Conservation (phyloP, 2,113 vertebrate genomes). For the Anthoscopus minutus region DNA sequence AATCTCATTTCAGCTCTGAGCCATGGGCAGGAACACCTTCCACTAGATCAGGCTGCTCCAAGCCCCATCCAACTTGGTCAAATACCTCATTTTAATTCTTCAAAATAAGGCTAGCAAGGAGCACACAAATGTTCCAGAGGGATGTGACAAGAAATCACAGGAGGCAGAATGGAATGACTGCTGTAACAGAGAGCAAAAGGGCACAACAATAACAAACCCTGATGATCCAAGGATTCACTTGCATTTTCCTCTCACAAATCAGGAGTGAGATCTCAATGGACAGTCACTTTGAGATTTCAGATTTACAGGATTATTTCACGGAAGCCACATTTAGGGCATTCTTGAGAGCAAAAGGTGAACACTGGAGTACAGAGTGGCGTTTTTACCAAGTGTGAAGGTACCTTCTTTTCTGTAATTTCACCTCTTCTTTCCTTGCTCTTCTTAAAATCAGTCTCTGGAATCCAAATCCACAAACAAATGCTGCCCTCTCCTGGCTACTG, state of each 20-base stretch:
- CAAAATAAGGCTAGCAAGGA: background rate
- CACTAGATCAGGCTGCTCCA: background rate
- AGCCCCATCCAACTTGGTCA: background rate
- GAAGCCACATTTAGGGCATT: background rate
- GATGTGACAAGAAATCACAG: background rate
- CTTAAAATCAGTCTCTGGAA: background rate
- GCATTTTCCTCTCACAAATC: background rate
- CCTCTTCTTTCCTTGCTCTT: background rate
- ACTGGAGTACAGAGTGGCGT: background rate
- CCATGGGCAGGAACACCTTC: background rate
- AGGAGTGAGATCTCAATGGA: background rate
- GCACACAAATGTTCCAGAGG: background rate
- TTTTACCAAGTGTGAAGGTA: background rate
- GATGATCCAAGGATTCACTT: background rate
- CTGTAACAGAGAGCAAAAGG: background rate
- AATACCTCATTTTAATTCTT: background rate
- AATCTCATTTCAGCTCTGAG: background rate
- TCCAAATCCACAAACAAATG: conserved; percentile 13
- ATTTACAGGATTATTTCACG: background rate
- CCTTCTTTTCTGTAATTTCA: background rate
- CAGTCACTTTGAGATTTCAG: background rate
- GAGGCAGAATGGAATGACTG: background rate
- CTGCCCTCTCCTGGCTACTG: conserved; percentile 66
- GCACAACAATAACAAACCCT: background rate
- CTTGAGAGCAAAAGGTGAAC: background rate